phyloP scores from a whole-genome alignment of 2,113 vertebrate genomes.

The Rhodinocichla rosea region DNA sequence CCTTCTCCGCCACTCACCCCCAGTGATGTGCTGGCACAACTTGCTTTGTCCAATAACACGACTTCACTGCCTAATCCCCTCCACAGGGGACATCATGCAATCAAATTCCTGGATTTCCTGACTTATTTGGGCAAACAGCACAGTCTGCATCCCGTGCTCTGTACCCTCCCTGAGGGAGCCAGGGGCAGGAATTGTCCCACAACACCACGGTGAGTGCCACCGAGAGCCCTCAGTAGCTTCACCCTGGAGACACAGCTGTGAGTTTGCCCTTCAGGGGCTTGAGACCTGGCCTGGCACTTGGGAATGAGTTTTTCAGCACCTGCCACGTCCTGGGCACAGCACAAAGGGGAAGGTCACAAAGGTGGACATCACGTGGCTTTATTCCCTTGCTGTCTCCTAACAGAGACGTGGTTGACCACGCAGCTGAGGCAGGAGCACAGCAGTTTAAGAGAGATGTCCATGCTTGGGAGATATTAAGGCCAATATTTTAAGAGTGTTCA shows the following conservation, averaged over 20 bases:
- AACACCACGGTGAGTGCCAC: fast-evolving
- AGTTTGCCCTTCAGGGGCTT: neutral
- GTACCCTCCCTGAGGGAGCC: neutral
- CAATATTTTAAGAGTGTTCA: neutral
- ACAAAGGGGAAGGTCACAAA: neutral
- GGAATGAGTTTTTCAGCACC: neutral
- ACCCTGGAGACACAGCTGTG: neutral
- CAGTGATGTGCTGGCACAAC: neutral
- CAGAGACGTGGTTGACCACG: fast-evolving
- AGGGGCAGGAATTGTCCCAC: neutral
- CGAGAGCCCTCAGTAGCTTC: neutral
- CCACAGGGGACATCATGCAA: neutral
- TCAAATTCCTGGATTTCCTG: neutral
- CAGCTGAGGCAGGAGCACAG: neutral
- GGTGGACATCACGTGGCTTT: fast-evolving
- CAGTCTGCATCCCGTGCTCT: neutral
- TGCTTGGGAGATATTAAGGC: neutral
- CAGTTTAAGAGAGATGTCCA: neutral
- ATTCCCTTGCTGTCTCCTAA: neutral
- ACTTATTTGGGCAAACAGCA: neutral
- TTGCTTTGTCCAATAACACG: neutral
- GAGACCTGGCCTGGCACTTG: neutral
- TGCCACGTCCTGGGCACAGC: no score
- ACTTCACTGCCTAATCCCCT: neutral
- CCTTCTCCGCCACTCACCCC: neutral